Conservation (phyloP, 2,113 vertebrate genomes). For the Shinisaurus crocodilurus region DNA sequence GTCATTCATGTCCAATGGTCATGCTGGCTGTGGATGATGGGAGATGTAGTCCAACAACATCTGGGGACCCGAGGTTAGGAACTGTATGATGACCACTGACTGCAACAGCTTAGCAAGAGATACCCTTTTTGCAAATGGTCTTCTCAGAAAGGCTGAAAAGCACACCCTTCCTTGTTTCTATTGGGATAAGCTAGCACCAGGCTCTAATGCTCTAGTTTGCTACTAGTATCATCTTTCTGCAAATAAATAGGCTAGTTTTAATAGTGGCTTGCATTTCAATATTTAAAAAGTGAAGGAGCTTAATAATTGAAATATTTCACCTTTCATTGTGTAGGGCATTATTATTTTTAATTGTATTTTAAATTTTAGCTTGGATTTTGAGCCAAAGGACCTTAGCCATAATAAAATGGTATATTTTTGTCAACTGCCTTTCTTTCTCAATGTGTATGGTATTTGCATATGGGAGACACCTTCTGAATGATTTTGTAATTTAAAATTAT, state of each 20-base stretch:
- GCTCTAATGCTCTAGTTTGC: slow-evolving; percentile 59
- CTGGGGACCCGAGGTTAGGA: neutral
- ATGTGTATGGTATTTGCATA: slow-evolving; percentile 43
- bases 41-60: neutral
- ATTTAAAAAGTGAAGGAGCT: slow-evolving; percentile 46
- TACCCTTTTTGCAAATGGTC: slow-evolving; percentile 48
- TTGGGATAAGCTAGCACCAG: slow-evolving; percentile 58
- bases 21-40: neutral
- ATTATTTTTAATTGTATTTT: slow-evolving; percentile 45
- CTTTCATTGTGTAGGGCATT: slow-evolving; percentile 7
- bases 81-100: slow-evolving; percentile 33
- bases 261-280: slow-evolving; percentile 57
- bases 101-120: slow-evolving; percentile 22
- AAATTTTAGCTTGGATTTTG: slow-evolving; percentile 19
- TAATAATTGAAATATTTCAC: slow-evolving; percentile 37
- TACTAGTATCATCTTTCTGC: slow-evolving; percentile 37
- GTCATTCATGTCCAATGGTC: neutral
- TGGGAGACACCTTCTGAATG: slow-evolving; percentile 54
- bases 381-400: slow-evolving; percentile 66
- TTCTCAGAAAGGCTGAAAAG: slow-evolving; percentile 63
- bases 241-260: slow-evolving; percentile 56
- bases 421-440: slow-evolving; percentile 53
- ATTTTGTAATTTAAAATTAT: slow-evolving; percentile 65
- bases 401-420: slow-evolving; percentile 52
- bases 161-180: slow-evolving; percentile 43